phyloP scores from a whole-genome alignment of 2,888 invertebrate species.

The Oxystoma pomonae region DNA sequence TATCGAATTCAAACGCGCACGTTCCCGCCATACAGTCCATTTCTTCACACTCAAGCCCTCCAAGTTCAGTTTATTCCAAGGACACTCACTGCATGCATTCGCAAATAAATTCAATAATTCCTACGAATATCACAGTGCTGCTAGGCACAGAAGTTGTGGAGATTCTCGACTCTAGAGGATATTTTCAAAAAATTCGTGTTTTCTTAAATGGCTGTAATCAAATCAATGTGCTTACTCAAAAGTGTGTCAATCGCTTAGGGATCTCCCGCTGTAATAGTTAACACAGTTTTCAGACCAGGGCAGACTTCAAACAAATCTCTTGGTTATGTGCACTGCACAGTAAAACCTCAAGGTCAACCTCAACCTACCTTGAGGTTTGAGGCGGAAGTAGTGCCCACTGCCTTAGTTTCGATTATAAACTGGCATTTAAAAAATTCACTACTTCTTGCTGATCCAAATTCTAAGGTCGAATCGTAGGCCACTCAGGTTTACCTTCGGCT shows the following conservation, averaged over 20 bases:
- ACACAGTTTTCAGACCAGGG: neutral
- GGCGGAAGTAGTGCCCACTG: neutral
- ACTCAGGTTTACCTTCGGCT: too few species aligned
- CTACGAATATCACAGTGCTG: too few species aligned
- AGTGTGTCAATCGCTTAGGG: neutral
- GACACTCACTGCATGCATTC: too few species aligned
- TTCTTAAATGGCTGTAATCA: neutral
- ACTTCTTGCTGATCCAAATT: too few species aligned
- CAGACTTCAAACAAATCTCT: neutral
- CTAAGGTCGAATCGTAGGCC: too few species aligned
- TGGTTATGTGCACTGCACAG: neutral
- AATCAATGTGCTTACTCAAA: neutral
- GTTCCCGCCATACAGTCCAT: too few species aligned
- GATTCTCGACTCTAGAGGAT: neutral
- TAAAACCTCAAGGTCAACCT: neutral
- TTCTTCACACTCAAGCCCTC: too few species aligned
- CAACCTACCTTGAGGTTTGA: neutral
- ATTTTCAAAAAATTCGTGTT: neutral
- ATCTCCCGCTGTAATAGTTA: neutral
- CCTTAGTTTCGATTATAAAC: too few species aligned
- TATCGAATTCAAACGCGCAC: too few species aligned
- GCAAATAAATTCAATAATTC: too few species aligned
- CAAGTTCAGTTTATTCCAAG: too few species aligned
- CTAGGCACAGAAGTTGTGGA: neutral
- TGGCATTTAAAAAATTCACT: too few species aligned